Conservation (phyloP, 2,888 invertebrate genomes). For the Pyrrhosoma nymphula region DNA sequence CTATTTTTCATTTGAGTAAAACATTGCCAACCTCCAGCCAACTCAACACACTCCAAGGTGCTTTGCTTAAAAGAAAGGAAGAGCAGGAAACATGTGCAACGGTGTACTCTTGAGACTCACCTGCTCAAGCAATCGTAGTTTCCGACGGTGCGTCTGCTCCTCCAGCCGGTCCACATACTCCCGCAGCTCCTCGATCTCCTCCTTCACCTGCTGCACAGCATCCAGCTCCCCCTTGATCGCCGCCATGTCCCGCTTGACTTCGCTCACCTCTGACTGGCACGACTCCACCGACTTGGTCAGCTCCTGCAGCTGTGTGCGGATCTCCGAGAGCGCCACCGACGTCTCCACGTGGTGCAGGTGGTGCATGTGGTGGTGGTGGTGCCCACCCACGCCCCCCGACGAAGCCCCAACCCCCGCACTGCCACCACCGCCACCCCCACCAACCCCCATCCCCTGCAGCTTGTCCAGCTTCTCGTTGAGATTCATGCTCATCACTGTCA, state of each 20-base stretch:
- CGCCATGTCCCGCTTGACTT: slow-evolving; percentile 96
- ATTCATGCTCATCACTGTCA: slow-evolving; percentile 98
- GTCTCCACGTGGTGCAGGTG: slow-evolving; percentile 93
- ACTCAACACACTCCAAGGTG: too few species aligned
- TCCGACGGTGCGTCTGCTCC: slow-evolving; percentile 93
- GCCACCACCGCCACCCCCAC: slow-evolving; percentile 33
- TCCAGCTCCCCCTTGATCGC: slow-evolving; percentile 96
- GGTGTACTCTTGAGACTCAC: slow-evolving; percentile 78
- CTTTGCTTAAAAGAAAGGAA: too few species aligned
- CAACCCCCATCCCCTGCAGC: slow-evolving; percentile 86
- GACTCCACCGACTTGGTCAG: slow-evolving; percentile 96
- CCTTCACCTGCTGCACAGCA: slow-evolving; percentile 96
- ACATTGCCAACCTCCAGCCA: too few species aligned
- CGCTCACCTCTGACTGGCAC: slow-evolving; percentile 95
- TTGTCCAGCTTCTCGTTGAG: slow-evolving; percentile 96
- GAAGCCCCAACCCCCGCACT: slow-evolving; percentile 15
- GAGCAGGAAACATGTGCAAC: too few species aligned
- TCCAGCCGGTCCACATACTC: slow-evolving; percentile 95
- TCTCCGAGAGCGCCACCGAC: slow-evolving; percentile 95
- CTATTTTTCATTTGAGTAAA: too few species aligned
- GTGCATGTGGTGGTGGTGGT: slow-evolving; percentile 63
- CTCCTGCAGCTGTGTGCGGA: slow-evolving; percentile 94
- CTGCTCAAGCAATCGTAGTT: slow-evolving; percentile 95
- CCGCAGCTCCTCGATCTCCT: slow-evolving; percentile 94
- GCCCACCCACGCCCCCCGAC: slow-evolving; percentile 51